Percentiles rank a stretch among this genome's conserved stretches.
Evolutionary conservation across 2,888 invertebrate species (phyloP).

Genomic region (Calameuta pallipes): DNA sequence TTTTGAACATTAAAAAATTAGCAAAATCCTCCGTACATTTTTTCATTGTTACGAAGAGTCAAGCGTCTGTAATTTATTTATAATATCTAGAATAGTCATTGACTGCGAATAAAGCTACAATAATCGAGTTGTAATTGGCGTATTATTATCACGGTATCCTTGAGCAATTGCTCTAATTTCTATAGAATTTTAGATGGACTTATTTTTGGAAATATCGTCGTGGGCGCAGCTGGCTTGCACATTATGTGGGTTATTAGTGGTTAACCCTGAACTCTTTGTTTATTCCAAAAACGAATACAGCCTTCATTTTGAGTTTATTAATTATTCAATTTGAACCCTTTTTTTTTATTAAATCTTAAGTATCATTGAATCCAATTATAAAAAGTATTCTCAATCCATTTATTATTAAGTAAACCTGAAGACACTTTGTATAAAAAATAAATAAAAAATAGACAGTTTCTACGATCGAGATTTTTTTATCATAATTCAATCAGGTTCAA

Average conservation of each 20-base stretch:
- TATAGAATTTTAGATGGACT: neutral
- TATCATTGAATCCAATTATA: too few species aligned
- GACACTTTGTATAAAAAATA: too few species aligned
- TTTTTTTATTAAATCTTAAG: too few species aligned
- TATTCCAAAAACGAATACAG: neutral
- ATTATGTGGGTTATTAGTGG: neutral
- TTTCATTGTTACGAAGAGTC: neutral
- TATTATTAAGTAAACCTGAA: too few species aligned
- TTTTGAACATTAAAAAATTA: too few species aligned
- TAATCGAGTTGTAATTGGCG: neutral
- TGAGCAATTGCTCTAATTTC: neutral
- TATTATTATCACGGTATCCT: neutral
- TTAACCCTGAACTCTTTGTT: neutral
- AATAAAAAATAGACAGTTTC: neutral
- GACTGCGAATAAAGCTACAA: neutral
- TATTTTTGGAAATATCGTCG: constrained; percentile 4
- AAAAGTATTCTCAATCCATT: too few species aligned
- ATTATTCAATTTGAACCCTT: neutral
- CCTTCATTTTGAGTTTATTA: neutral
- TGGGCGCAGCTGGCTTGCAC: constrained; percentile 4
- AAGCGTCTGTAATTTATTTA: neutral
- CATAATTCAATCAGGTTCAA: neutral
- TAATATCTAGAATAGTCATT: neutral
- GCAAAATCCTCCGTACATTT: too few species aligned
- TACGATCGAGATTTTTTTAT: neutral